A percentile compares a stretch with the other conserved stretches of the same genome.
Evolutionary conservation across 2,113 vertebrate species (phyloP).

Genomic region (Toxostoma redivivum): DNA sequence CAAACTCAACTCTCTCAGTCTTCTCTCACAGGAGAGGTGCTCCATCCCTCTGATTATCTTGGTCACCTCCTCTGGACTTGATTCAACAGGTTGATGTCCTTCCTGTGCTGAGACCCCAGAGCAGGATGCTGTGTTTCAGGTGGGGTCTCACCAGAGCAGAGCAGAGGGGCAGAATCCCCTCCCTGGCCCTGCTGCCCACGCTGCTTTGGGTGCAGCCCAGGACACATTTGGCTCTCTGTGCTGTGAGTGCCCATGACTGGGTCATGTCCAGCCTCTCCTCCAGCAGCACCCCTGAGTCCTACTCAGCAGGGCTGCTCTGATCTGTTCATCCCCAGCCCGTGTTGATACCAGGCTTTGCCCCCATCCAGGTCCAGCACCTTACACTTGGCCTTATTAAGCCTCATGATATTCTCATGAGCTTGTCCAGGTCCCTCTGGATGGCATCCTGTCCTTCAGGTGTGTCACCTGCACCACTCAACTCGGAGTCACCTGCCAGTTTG

Average conservation of each 20-base stretch:
- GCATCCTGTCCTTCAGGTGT: neutral
- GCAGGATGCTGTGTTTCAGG: neutral
- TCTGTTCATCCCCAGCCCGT: neutral
- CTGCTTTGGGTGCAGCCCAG: neutral
- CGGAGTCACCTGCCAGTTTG: neutral
- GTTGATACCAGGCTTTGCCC: neutral
- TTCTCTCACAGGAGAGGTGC: neutral
- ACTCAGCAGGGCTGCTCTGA: neutral
- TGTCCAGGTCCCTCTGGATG: neutral
- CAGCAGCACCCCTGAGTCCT: neutral
- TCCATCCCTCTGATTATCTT: neutral
- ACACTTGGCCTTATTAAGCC: neutral
- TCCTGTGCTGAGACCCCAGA: neutral
- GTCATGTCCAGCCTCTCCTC: neutral
- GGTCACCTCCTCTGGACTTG: neutral
- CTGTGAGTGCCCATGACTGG: neutral
- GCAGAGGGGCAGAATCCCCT: neutral
- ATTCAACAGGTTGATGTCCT: accelerated
- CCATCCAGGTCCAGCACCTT: neutral
- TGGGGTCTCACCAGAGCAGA: neutral
- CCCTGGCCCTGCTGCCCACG: neutral
- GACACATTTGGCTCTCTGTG: neutral
- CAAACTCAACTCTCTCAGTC: neutral
- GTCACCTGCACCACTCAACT: neutral
- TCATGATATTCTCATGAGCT: neutral